These are phyloP conservation scores for Eulacestoma nigropectus DNA, from an alignment of 2,113 vertebrate genomes.

Conservation along the genomic window DNA sequence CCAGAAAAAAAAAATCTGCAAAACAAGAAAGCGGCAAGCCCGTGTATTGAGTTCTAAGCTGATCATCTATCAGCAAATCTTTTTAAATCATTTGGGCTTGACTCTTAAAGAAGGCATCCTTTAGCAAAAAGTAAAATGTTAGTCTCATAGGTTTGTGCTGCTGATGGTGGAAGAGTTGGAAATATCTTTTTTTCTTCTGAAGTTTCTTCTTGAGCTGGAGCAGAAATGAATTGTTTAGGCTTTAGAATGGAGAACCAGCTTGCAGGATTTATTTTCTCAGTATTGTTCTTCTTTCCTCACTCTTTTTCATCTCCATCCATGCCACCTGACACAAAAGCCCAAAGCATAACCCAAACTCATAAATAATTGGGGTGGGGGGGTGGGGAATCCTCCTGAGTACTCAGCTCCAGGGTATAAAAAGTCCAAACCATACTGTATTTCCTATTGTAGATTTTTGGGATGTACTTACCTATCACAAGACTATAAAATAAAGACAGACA, in stretches of 20 bases:
- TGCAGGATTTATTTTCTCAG: neutral
- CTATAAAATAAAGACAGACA: neutral
- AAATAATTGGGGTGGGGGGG: neutral
- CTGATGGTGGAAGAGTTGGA: neutral
- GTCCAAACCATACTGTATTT: neutral
- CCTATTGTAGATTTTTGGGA: neutral
- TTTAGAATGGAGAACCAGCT: neutral
- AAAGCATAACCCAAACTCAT: neutral
- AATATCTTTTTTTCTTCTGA: neutral
- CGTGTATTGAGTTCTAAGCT: neutral
- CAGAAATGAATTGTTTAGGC: neutral
- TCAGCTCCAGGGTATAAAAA: neutral
- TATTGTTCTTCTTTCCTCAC: neutral
- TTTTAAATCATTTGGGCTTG: neutral
- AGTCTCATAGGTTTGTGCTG: neutral
- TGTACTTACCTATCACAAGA: neutral
- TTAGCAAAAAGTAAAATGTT: neutral
- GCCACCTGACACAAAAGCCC: neutral
- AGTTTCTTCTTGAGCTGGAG: neutral
- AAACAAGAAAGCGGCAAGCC: neutral
- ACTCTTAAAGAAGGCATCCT: neutral
- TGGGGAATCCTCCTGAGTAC: neutral
- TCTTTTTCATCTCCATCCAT: neutral
- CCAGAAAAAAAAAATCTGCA: neutral
- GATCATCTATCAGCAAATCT: neutral